phyloP scores from a whole-genome alignment of 2,797 vertebrate species.

The Kryptolebias ocellatus region DNA sequence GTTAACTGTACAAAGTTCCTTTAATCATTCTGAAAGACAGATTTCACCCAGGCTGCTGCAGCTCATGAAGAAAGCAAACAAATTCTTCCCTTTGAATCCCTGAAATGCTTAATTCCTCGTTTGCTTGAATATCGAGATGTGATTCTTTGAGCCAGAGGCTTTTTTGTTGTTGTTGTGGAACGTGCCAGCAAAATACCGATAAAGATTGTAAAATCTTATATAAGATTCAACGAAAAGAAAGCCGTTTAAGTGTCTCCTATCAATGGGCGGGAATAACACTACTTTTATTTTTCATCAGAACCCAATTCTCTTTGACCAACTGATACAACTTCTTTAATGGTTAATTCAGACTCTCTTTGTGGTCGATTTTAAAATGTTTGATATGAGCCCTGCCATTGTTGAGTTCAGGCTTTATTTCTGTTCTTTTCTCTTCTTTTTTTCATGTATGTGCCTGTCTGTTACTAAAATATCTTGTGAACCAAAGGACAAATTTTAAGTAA shows the following conservation, averaged over 20 bases:
- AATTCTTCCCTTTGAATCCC: conserved; percentile 18
- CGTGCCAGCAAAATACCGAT: conserved; percentile 4
- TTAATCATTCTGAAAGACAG: conserved; percentile 13
- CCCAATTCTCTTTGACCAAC: no score
- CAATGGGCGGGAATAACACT: conserved; percentile 12
- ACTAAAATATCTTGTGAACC: no score
- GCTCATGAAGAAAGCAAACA: conserved; percentile 1
- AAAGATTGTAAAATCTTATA: conserved; percentile 3
- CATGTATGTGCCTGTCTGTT: no score
- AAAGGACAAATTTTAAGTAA: no score
- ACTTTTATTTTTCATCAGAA: not conserved
- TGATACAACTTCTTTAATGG: not conserved
- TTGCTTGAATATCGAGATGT: conserved; percentile 1
- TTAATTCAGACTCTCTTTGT: conserved; percentile 8
- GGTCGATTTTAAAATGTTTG: not conserved
- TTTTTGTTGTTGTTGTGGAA: not conserved
- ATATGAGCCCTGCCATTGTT: no score
- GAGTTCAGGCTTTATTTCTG: no score
- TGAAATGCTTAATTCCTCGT: conserved; percentile 4
- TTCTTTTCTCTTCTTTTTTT: no score
- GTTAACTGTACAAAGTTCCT: not conserved
- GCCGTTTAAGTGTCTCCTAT: not conserved
- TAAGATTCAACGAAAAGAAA: not conserved
- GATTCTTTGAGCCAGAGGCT: conserved; percentile 9
- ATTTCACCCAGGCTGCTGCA: not conserved